phyloP scores from a whole-genome alignment of 2,888 invertebrate species.

The Drosophila mulleri region DNA sequence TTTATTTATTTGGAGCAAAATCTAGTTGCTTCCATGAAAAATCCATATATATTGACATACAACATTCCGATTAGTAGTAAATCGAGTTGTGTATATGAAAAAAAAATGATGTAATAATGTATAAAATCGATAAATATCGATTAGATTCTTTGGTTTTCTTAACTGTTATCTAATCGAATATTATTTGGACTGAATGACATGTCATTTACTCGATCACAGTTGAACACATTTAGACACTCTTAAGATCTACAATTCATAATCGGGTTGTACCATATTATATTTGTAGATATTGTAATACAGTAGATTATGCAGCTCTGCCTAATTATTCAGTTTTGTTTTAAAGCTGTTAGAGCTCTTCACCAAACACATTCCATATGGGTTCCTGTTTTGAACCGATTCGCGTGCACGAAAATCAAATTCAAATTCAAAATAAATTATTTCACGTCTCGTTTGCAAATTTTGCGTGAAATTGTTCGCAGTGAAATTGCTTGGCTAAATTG shows the following conservation, averaged over 20 bases:
- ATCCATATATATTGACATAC: too few relatives aligned
- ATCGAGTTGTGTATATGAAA: too few relatives aligned
- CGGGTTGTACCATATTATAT: not conserved
- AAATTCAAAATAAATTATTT: conserved; percentile 7
- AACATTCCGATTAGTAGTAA: too few relatives aligned
- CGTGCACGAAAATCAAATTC: not conserved
- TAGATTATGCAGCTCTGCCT: not conserved
- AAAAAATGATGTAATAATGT: too few relatives aligned
- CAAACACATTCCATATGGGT: not conserved
- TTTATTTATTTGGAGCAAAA: too few relatives aligned
- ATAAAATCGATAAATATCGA: not conserved
- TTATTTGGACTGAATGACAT: not conserved
- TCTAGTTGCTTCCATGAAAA: too few relatives aligned
- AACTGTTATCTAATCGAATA: not conserved
- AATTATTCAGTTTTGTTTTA: not conserved
- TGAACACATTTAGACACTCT: too few relatives aligned
- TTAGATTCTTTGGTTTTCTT: not conserved
- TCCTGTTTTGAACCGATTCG: not conserved
- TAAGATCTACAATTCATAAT: not conserved
- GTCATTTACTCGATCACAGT: too few relatives aligned
- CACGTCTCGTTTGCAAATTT: conserved; percentile 5
- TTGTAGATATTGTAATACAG: not conserved
- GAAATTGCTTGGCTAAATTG: conserved; percentile 20
- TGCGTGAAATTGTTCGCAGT: conserved; percentile 13
- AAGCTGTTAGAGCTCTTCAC: not conserved